Evolutionary conservation across 2,797 vertebrate species (phyloP).

Genomic region (Coracias cyanogaster): DNA sequence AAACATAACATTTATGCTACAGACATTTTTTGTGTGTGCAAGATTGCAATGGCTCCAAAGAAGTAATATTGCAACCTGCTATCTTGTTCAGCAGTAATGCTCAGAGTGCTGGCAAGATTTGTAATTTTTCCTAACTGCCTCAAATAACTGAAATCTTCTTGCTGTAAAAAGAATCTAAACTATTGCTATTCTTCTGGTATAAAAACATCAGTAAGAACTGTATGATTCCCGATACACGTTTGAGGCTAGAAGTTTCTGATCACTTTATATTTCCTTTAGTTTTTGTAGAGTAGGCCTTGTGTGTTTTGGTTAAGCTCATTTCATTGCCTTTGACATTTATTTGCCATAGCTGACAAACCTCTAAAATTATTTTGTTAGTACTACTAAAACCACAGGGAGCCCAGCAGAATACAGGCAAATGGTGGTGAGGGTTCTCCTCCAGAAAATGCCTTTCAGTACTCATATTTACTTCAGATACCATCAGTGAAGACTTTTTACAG

Average conservation of each 20-base stretch:
- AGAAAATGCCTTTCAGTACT: not conserved
- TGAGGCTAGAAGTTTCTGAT: not conserved
- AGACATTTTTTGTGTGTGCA: not conserved
- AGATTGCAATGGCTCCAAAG: not conserved
- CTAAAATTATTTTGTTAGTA: conserved; percentile 16
- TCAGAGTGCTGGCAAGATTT: not conserved
- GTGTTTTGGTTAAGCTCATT: not conserved
- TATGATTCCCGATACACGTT: not conserved
- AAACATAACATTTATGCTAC: not conserved
- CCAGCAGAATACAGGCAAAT: not conserved
- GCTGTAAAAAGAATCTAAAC: not conserved
- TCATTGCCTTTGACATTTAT: conserved; percentile 13
- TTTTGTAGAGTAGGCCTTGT: not conserved
- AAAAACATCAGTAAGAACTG: not conserved
- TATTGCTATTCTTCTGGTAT: not conserved
- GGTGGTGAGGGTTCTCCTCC: not conserved
- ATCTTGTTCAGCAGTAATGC: not conserved
- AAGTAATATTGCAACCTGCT: not conserved
- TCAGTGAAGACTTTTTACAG: not conserved
- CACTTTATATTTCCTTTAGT: not conserved
- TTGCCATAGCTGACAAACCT: not conserved
- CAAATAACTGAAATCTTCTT: not conserved
- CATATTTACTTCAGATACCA: not conserved
- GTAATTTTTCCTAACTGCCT: not conserved
- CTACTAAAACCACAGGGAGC: not conserved